Percentiles rank a stretch among this genome's conserved stretches.
phyloP scores from a whole-genome alignment of 2,888 invertebrate genomes.

The Drosophila helvetica region DNA sequence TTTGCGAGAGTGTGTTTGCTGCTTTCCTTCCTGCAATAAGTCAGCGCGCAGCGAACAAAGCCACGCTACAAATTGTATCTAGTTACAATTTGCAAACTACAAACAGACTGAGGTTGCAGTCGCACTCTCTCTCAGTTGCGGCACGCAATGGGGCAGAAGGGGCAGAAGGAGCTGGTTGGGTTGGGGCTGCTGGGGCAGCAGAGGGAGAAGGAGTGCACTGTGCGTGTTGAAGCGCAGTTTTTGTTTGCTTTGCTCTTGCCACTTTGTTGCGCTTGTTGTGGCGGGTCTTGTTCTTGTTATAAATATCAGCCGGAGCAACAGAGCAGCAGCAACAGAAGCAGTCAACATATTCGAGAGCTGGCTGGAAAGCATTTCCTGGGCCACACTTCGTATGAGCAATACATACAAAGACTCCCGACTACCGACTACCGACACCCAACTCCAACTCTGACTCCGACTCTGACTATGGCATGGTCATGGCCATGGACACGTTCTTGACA shows the following conservation, averaged over 20 bases:
- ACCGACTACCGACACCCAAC: not conserved
- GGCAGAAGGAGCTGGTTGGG: not conserved
- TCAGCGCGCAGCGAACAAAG: conserved; percentile 73
- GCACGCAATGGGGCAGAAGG: conserved; percentile 15
- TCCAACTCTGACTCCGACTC: not conserved
- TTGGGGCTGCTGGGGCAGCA: not conserved
- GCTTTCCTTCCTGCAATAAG: conserved; percentile 77
- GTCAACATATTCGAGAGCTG: conserved; percentile 27
- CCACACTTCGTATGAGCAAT: conserved; percentile 66
- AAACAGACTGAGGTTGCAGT: conserved; percentile 57
- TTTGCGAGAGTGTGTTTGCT: not conserved
- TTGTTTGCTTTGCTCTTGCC: conserved; percentile 53
- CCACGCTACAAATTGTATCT: conserved; percentile 79
- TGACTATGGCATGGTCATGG: conserved; percentile 8
- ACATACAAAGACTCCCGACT: conserved; percentile 24
- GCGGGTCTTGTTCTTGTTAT: conserved; percentile 40
- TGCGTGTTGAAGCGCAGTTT: conserved; percentile 79
- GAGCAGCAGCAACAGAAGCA: conserved; percentile 27
- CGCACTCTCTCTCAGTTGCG: conserved; percentile 3
- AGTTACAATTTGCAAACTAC: conserved; percentile 80
- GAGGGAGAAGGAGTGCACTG: conserved; percentile 40
- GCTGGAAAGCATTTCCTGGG: conserved; percentile 52
- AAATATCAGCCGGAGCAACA: conserved; percentile 45
- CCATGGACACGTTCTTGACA: conserved; percentile 49
- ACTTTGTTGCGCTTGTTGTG: conserved; percentile 27